phyloP scores from a whole-genome alignment of 2,113 vertebrate genomes.

The Hipposideros armiger region DNA sequence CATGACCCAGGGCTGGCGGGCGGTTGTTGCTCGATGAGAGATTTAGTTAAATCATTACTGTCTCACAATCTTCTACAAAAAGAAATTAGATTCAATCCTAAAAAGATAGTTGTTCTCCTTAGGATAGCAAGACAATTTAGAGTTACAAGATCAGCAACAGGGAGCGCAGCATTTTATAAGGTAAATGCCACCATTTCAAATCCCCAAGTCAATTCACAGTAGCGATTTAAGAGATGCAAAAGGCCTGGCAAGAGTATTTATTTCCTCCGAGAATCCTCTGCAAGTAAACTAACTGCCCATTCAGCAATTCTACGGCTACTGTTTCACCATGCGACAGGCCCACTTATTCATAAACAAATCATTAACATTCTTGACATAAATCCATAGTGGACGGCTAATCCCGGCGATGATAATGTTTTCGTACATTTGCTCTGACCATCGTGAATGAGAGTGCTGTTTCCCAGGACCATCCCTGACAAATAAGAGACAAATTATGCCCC shows the following conservation, averaged over 20 bases:
- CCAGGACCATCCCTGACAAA: slow-evolving; percentile 83
- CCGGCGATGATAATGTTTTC: slow-evolving; percentile 89
- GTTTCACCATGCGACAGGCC: slow-evolving; percentile 87
- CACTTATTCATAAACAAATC: slow-evolving; percentile 91
- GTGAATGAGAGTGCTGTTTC: slow-evolving; percentile 88
- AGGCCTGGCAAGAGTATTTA: slow-evolving; percentile 82
- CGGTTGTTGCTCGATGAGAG: not conserved
- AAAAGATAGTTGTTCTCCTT: not conserved
- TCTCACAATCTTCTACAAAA: not conserved
- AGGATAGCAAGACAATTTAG: not conserved
- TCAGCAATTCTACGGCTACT: slow-evolving; percentile 87
- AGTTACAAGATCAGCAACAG: not conserved
- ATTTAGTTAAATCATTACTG: not conserved
- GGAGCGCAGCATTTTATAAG: slow-evolving; percentile 60
- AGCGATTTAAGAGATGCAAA: slow-evolving; percentile 81
- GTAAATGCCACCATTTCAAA: slow-evolving; percentile 83
- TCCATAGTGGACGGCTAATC: slow-evolving; percentile 87
- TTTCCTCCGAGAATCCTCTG: slow-evolving; percentile 84
- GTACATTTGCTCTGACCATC: slow-evolving; percentile 86
- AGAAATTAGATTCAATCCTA: not conserved
- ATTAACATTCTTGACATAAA: slow-evolving; percentile 93
- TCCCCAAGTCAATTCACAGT: slow-evolving; percentile 79
- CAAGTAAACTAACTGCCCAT: slow-evolving; percentile 87
- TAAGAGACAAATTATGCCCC: slow-evolving; percentile 88
- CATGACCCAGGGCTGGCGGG: no score